Evolutionary conservation across 2,797 vertebrate species (phyloP).

Genomic region (Glyptemys insculpta): DNA sequence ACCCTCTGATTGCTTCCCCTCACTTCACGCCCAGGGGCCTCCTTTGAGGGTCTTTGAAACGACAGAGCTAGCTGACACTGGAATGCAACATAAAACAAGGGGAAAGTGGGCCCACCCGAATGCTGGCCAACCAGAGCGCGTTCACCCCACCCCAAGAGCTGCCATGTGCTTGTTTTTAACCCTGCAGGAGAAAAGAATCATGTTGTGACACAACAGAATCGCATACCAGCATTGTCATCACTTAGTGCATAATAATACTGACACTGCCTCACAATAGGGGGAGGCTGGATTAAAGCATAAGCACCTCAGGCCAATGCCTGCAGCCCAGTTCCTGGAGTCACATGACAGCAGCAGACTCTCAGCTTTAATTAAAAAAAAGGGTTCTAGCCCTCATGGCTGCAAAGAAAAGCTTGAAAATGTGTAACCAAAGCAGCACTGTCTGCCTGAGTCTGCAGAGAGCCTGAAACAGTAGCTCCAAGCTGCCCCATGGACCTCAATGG

Average conservation of each 20-base stretch:
- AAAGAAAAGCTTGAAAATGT: not conserved
- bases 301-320: not conserved
- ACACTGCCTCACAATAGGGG: not conserved
- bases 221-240: not conserved
- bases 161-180: not conserved
- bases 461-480: not conserved
- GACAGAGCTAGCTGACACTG: not conserved
- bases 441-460: not conserved
- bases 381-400: not conserved
- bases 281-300: not conserved
- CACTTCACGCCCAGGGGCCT: not conserved
- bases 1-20: constrained; percentile 25
- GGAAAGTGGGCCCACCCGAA: not conserved
- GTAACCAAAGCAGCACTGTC: not conserved
- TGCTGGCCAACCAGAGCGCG: not conserved
- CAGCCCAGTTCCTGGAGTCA: not conserved
- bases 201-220: not conserved
- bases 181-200: not conserved
- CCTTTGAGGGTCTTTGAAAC: not conserved
- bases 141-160: not conserved
- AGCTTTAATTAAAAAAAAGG: not conserved
- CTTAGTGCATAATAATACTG: not conserved
- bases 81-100: not conserved
- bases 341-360: not conserved
- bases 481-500: not conserved